phyloP scores from a whole-genome alignment of 2,113 vertebrate species.

The Camelus bactrianus region DNA sequence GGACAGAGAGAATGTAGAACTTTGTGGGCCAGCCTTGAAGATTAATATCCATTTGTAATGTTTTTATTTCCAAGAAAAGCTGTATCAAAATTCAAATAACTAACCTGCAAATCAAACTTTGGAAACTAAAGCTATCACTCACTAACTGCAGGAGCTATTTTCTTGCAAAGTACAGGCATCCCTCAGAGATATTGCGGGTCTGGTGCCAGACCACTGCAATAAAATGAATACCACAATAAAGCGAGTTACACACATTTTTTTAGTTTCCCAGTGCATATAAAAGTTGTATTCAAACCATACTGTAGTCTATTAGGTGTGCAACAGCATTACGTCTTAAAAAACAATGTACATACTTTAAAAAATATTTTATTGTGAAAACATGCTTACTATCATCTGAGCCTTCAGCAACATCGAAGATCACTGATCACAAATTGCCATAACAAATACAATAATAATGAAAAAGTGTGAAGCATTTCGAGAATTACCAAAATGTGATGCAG shows the following conservation, averaged over 20 bases:
- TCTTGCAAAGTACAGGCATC: background rate
- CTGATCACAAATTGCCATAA: background rate
- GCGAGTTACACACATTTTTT: background rate
- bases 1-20: background rate
- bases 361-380: background rate
- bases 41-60: background rate
- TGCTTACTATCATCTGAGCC: background rate
- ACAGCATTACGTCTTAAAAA: background rate
- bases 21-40: background rate
- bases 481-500: background rate
- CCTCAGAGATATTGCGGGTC: background rate
- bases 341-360: background rate
- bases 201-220: background rate
- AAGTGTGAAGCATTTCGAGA: background rate
- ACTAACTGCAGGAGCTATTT: background rate
- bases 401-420: background rate
- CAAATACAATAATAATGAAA: background rate
- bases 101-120: constrained; percentile 23
- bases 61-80: constrained; percentile 45
- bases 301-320: background rate
- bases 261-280: background rate
- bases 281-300: background rate
- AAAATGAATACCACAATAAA: background rate
- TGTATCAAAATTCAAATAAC: constrained; percentile 57
- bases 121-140: background rate